Base-by-base conservation (phyloP, 2,797 vertebrate genomes). In the Sebastes minor region DNA sequence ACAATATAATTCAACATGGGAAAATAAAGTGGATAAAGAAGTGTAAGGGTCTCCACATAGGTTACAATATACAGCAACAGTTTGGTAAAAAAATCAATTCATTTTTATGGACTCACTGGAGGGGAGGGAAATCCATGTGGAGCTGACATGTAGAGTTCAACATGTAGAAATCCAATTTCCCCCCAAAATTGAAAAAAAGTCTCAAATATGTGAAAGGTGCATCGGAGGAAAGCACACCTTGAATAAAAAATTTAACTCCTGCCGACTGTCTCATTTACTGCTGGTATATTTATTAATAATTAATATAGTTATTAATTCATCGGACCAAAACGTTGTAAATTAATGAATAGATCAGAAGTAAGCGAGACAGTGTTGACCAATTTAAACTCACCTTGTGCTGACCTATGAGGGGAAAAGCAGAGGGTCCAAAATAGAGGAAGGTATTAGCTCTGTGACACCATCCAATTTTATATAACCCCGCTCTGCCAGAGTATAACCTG, bases 321-420 rank as follows among this genome's bases (percentile, higher is more conserved):
- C 8, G 1, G 23, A 57, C 5, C 23, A 18, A 69, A 16, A 55
- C 1, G 1, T 25, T 25, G 3, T 13, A 16, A 53, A 65, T 62
- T 16, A 46, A 70, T 65, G 30, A 55, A 42, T 76, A 56, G 6
- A 49, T 62, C 33, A 38, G 57, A 30, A 0, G 33, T 27, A 8
- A 65, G 16, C 1, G 1, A 13, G 53, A 4, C 16, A 13, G 25
- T 33, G n/a, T 5, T 66, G 68, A 69, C 67, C 57, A 55, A 49
- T 71, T 69, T 75, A 35, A 74, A 86, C 42, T 81, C 56, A 74
- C 71, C 70, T 80, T 71, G 70, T 1, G 8, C 5, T 33, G 27
- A 71, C 65, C 74, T 74, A 27, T 28, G 35, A 23, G 25, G 9
- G 25, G 25, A 30, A 33, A 35, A 25, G 22, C 2, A 10, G 2